Base-by-base conservation (phyloP, 2,888 invertebrate species). In the Acanthosepion esculentum region DNA sequence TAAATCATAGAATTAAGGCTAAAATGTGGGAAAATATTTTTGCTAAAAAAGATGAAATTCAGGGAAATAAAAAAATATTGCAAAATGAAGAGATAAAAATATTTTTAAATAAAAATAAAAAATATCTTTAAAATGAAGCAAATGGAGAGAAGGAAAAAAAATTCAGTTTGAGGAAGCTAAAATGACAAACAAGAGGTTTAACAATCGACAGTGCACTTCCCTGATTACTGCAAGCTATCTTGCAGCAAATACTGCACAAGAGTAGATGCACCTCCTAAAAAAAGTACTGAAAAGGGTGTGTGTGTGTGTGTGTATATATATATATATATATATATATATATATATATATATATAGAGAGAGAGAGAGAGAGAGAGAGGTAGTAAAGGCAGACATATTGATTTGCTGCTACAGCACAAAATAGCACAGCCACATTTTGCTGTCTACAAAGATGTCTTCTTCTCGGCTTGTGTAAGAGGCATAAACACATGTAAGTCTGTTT, bases 141-240 rank as follows among this genome's bases (percentile, higher is more conserved):
- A 78, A 78, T 78, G 15, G 78, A 78, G 12, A 78, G n/a, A n/a
- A 12, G 78, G 18, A n/a, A 15, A 78, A n/a, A 78, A 78, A n/a
- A 78, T 23, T 15, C n/a, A 78, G 78, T 78, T 78, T 78, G 78
- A 78, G n/a, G 78, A 78, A 78, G 18, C 78, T 78, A n/a, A 78
- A 78, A 78, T 78, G 12, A n/a, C 78, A 78, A 78, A 78, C 78
- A 78, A 78, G n/a, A 78, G 78, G 78, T 78, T 78, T 78, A 78
- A n/a, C 78, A 78, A 78, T 78, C 78, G 78, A n/a, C n/a, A 78
- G 78, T 78, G 78, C 78, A 78, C n/a, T 78, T 78, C 78, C n/a
- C 78, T 78, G 78, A 78, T 78, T 78, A 78, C 78, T 78, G 78
- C 78, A 78, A 78, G 78, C 78, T 78, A 78, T 78, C 78, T 78